Evolutionary conservation across 2,113 vertebrate genomes (phyloP).

Genomic region (Cettia cetti): DNA sequence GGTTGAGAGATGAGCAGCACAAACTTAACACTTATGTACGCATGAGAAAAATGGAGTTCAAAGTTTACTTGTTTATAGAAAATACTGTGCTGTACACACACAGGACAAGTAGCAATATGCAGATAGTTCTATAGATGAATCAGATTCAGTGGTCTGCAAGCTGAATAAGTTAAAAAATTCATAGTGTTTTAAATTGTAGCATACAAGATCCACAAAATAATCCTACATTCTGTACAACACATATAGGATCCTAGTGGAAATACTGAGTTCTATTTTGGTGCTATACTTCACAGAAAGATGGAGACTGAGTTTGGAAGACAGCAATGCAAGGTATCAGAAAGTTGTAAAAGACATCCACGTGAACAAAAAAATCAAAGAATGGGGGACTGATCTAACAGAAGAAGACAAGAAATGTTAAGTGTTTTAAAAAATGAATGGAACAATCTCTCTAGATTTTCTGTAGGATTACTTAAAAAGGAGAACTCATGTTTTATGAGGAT

Average conservation of each 20-base stretch:
- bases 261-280: not conserved
- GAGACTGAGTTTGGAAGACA: not conserved
- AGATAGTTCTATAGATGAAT: not conserved
- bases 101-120: not conserved
- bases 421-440: not conserved
- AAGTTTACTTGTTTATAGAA: not conserved
- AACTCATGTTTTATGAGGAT: not conserved
- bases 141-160: not conserved
- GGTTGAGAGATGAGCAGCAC: not conserved
- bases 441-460: not conserved
- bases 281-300: not conserved
- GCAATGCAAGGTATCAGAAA: not conserved
- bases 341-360: rapidly evolving
- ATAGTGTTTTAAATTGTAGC: not conserved
- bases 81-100: not conserved
- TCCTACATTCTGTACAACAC: rapidly evolving
- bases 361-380: not conserved
- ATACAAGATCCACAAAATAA: not conserved
- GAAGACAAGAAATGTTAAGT: not conserved
- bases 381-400: not conserved
- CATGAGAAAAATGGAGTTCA: not conserved
- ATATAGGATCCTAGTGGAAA: not conserved
- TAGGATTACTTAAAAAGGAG: not conserved
- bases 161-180: not conserved
- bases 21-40: not conserved